These are phyloP conservation scores for Phenacoccus solenopsis DNA, from an alignment of 1,140 invertebrate genomes.

Conservation along the genomic window DNA sequence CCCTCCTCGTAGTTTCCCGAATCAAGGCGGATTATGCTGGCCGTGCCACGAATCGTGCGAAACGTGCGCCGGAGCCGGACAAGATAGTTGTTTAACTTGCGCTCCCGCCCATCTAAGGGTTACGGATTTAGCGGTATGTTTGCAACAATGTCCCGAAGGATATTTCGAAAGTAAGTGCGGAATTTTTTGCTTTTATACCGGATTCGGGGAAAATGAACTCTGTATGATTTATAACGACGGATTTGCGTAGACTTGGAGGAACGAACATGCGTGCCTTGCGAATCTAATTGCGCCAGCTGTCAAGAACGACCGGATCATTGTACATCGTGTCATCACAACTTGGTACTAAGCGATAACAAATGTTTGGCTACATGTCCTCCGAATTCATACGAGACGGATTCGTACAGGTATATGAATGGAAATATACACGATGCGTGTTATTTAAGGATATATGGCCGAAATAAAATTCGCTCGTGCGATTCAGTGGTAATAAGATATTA, in stretches of 20 bases:
- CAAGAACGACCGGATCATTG: constrained; percentile 65
- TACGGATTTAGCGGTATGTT: constrained; percentile 62
- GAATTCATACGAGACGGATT: constrained; percentile 67
- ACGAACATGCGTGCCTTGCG: constrained; percentile 62
- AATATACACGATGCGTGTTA: neutral
- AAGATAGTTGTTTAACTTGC: constrained; percentile 66
- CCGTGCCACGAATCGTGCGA: constrained; percentile 73
- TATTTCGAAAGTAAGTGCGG: constrained; percentile 59
- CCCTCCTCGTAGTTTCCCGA: constrained; percentile 62
- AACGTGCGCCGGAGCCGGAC: constrained; percentile 67
- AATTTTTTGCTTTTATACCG: neutral
- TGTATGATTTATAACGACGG: neutral
- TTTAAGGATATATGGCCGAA: neutral
- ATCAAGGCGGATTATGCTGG: constrained; percentile 61
- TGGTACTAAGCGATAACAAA: constrained; percentile 62
- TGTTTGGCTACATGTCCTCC: constrained; percentile 68
- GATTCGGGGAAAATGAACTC: neutral
- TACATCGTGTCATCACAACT: constrained; percentile 67
- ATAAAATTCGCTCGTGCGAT: too few species aligned
- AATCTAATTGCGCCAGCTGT: constrained; percentile 66
- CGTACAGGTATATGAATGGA: constrained; percentile 48
- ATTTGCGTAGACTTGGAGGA: constrained; percentile 46
- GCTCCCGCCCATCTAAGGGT: constrained; percentile 63
- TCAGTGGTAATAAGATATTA: too few species aligned
- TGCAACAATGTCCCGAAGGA: constrained; percentile 71